Base-by-base conservation (phyloP, 2,113 vertebrate species). In the Vidua macroura region DNA sequence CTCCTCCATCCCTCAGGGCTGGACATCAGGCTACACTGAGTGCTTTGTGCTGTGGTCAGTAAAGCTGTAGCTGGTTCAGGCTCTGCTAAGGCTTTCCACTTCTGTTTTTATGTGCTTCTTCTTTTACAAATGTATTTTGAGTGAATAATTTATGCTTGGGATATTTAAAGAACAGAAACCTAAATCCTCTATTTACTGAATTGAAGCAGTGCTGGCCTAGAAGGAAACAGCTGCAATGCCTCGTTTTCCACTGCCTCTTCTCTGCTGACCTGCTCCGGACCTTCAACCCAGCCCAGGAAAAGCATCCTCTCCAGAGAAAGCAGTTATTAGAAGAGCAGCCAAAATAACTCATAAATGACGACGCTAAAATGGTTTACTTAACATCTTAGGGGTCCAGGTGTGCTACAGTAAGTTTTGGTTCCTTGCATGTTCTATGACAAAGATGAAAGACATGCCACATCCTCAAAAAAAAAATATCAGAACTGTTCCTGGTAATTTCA, bases 91-190 rank as follows among this genome's bases (percentile, higher is more conserved):
- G 46, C 92, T 93, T 89, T 76, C 63, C 22, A 41, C 15, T 94
- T 92, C 69, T 93, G 37, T 91, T 94, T 64, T 83, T n/a, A 39
- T 52, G 39, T 56, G 63, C 70, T 95, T 95, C 89, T 83, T 83
- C 87, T 93, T 81, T 83, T 59, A 95, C 74, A 88, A 92, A 95
- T 86, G 84, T 73, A 67, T 72, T 86, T 95, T 74, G 60, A 96
- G 80, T 96, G 87, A 97, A 97, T 97, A 96, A 97, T 96, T 96
- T 91, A 95, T 96, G 93, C 68, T 60, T 56, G 62, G 52, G 82
- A 85, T 97, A 89, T 96, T 96, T 96, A 96, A 96, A 86, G 95
- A 88, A 91, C 75, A 83, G 75, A 83, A 91, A 90, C 73, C 84
- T 83, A 93, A 95, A 83, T 84, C 79, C 41, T 84, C 79, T 88